Percentiles rank a stretch among this genome's conserved stretches.
Evolutionary conservation across 2,888 invertebrate species (phyloP).

Genomic region (Leptopterna dolabrata): DNA sequence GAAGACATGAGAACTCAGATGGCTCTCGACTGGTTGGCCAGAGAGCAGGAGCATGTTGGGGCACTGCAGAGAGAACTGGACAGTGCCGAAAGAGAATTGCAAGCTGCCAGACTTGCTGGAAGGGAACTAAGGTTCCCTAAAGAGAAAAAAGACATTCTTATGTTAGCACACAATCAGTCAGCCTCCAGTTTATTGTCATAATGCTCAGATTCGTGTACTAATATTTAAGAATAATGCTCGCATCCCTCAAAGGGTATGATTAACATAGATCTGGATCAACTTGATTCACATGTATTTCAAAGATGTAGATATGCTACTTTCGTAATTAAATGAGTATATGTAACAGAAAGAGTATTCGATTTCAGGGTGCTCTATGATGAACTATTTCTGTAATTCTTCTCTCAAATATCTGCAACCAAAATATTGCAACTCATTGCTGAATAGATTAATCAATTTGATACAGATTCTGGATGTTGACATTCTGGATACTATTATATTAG

Average conservation of each 20-base stretch:
- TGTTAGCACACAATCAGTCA: slow-evolving; percentile 84
- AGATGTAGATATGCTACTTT: too few relatives aligned
- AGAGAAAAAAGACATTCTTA: slow-evolving; percentile 93
- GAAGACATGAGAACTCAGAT: slow-evolving; percentile 97
- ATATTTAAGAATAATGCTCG: background rate
- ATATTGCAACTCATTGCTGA: too few relatives aligned
- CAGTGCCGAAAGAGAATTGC: slow-evolving; percentile 87
- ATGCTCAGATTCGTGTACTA: background rate
- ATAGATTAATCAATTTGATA: too few relatives aligned
- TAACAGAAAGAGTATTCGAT: too few relatives aligned
- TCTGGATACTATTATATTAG: too few relatives aligned
- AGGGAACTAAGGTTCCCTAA: slow-evolving; percentile 93
- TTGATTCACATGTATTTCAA: background rate
- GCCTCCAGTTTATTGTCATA: slow-evolving; percentile 36
- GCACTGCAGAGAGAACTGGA: slow-evolving; percentile 84
- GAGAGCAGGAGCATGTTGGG: slow-evolving; percentile 78
- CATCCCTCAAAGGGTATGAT: background rate
- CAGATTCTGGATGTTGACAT: too few relatives aligned
- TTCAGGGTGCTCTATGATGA: too few relatives aligned
- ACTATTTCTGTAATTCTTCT: too few relatives aligned
- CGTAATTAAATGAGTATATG: too few relatives aligned
- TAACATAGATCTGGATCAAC: background rate
- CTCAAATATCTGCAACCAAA: too few relatives aligned
- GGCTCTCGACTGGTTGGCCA: slow-evolving; percentile 94
- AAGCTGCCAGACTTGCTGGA: slow-evolving; percentile 86